Conservation (phyloP, 2,113 vertebrate genomes). For the Taxidea taxus region DNA sequence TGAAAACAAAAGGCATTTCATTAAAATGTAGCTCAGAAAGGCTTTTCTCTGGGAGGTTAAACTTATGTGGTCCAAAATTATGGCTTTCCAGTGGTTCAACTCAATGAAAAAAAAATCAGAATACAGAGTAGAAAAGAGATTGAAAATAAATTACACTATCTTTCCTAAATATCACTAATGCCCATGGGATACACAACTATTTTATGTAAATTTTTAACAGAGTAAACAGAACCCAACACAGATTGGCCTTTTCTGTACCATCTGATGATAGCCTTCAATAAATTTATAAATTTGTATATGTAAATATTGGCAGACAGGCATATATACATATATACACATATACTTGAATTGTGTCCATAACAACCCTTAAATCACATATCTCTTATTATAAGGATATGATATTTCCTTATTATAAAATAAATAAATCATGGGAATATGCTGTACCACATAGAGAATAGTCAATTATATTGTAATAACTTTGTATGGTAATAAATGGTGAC, state of each 20-base stretch:
- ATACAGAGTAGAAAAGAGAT: not conserved
- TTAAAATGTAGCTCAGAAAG: not conserved
- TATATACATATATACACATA: accelerated
- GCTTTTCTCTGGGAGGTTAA: not conserved
- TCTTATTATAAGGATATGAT: not conserved
- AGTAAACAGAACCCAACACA: not conserved
- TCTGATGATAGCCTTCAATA: not conserved
- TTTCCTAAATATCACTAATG: not conserved
- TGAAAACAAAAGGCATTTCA: not conserved
- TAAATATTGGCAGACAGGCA: too few relatives aligned
- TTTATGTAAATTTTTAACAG: not conserved
- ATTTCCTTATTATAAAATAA: not conserved
- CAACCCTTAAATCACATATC: not conserved
- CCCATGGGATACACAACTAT: not conserved
- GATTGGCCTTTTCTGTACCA: not conserved
- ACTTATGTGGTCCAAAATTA: too few relatives aligned
- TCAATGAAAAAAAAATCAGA: not conserved
- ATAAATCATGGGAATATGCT: not conserved
- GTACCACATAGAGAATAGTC: not conserved
- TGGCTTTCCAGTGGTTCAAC: not conserved
- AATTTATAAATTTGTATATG: not conserved
- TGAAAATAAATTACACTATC: not conserved
- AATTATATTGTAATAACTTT: not conserved
- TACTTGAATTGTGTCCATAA: not conserved
- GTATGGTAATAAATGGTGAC: not conserved